A percentile compares a stretch with the other conserved stretches of the same genome.
These are phyloP conservation scores for Mythimna albipuncta DNA, from an alignment of 2,888 invertebrate species.

Conservation along the genomic window DNA sequence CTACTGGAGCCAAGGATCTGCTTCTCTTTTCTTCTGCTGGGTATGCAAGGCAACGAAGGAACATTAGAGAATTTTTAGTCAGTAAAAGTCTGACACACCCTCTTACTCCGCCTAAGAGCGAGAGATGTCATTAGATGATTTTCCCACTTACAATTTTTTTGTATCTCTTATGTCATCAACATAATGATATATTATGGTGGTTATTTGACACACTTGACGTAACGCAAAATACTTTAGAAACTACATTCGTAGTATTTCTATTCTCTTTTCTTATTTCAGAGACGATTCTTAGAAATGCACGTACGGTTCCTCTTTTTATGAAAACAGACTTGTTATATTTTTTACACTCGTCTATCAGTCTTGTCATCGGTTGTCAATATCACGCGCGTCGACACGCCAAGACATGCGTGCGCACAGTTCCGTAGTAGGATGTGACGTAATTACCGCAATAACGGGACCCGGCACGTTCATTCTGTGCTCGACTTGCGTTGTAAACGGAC, in stretches of 20 bases:
- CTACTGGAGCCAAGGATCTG: too few species aligned
- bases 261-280: too few species aligned
- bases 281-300: conserved; percentile 38
- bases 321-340: conserved; percentile 61
- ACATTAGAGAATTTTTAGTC: too few species aligned
- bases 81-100: too few species aligned
- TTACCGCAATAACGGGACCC: conserved; percentile 72
- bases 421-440: conserved; percentile 75
- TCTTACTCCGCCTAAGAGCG: too few species aligned
- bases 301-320: conserved; percentile 50
- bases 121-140: too few species aligned
- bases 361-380: conserved; percentile 69
- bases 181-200: too few species aligned
- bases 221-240: conserved; percentile 36
- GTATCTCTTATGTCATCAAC: conserved; percentile 9
- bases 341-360: conserved; percentile 52
- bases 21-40: too few species aligned
- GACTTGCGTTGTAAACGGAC: conserved; percentile 66
- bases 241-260: conserved; percentile 5
- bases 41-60: too few species aligned
- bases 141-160: too few species aligned
- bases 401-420: conserved; percentile 72
- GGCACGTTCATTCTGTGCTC: conserved; percentile 68
- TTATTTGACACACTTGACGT: conserved; percentile 17
- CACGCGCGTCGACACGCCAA: conserved; percentile 59